Percentiles rank a stretch among this genome's conserved stretches.
phyloP scores from a whole-genome alignment of 1,140 invertebrate species.

The Cydia splendana region DNA sequence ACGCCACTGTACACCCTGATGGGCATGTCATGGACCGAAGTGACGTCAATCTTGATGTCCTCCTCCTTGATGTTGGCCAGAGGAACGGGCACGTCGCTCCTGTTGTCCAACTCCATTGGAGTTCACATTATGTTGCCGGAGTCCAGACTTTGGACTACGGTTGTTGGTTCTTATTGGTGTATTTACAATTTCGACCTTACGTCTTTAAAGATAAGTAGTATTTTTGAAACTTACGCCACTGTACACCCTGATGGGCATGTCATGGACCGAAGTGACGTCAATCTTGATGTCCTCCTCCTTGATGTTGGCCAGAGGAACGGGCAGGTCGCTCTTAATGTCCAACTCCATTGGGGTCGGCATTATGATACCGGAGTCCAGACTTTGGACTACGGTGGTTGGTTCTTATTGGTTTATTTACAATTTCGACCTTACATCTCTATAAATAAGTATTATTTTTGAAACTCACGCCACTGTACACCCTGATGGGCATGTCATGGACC shows the following conservation, averaged over 20 bases:
- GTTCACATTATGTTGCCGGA: slow-evolving; percentile 16
- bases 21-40: slow-evolving; percentile 53
- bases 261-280: slow-evolving; percentile 58
- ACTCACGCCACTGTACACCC: slow-evolving; percentile 56
- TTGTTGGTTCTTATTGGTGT: slow-evolving; percentile 8
- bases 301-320: slow-evolving; percentile 54
- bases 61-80: slow-evolving; percentile 60
- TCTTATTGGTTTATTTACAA: background rate
- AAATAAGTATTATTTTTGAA: slow-evolving; percentile 25
- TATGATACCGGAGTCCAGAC: slow-evolving; percentile 29
- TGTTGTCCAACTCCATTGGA: slow-evolving; percentile 33
- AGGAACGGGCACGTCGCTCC: slow-evolving; percentile 57
- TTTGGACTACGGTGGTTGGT: slow-evolving; percentile 3
- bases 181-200: background rate
- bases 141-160: slow-evolving; percentile 32
- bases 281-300: slow-evolving; percentile 71
- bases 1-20: slow-evolving; percentile 53
- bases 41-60: slow-evolving; percentile 67
- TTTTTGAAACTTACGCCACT: slow-evolving; percentile 48
- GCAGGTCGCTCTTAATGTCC: slow-evolving; percentile 42
- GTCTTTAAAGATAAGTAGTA: slow-evolving; percentile 14
- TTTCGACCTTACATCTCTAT: background rate
- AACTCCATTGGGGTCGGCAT: slow-evolving; percentile 35
- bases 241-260: slow-evolving; percentile 53
- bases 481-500: slow-evolving; percentile 53